phyloP scores from a whole-genome alignment of 2,888 invertebrate genomes.

The Norana najaformis region DNA sequence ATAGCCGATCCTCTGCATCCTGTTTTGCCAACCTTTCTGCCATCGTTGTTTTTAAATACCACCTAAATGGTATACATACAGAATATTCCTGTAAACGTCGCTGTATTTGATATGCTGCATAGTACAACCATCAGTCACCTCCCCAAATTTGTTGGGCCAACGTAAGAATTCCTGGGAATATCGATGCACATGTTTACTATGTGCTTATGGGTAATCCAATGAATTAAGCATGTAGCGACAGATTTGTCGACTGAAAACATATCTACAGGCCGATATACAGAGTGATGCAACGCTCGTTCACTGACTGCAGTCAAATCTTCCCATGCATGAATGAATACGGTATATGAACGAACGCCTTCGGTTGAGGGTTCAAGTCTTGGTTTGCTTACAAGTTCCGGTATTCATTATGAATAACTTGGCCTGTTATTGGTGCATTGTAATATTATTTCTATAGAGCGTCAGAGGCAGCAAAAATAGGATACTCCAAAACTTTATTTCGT shows the following conservation, averaged over 20 bases:
- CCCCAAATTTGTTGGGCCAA: neutral
- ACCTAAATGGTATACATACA: neutral
- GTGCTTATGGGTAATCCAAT: neutral
- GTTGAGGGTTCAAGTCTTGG: too few species aligned
- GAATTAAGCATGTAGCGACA: neutral
- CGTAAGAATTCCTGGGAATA: neutral
- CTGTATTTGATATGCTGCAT: neutral
- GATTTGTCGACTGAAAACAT: neutral
- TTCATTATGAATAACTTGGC: neutral
- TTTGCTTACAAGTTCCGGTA: neutral
- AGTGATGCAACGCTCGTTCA: neutral
- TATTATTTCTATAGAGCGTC: too few species aligned
- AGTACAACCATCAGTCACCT: neutral
- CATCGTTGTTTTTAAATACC: slow-evolving; percentile 3
- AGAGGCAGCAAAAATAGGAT: too few species aligned
- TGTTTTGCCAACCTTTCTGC: too few species aligned
- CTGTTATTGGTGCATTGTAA: neutral
- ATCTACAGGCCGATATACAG: neutral
- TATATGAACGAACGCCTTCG: too few species aligned
- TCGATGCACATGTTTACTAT: neutral
- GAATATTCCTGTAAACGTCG: neutral
- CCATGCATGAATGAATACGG: too few species aligned
- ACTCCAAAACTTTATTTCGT: too few species aligned
- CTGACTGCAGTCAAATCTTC: neutral
- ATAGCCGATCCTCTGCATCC: too few species aligned